These are phyloP conservation scores for Scaptomyza tumidula DNA, from an alignment of 2,888 invertebrate species.

Conservation along the genomic window DNA sequence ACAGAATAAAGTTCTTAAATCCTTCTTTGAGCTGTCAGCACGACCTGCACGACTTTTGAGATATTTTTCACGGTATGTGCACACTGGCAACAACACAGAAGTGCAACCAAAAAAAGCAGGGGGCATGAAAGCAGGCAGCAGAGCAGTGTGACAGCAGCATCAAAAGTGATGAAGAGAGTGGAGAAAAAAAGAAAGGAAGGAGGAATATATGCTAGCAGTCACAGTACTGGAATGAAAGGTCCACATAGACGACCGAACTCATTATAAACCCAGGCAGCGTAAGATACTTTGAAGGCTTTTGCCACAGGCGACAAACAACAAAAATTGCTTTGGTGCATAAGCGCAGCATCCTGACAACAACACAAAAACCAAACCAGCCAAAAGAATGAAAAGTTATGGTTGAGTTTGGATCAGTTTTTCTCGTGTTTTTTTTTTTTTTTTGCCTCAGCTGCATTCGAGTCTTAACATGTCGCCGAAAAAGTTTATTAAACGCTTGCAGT, in stretches of 20 bases:
- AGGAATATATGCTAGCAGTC: background rate
- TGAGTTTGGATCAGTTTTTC: conserved; percentile 7
- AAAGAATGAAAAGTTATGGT: conserved; percentile 68
- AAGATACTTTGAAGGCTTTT: conserved; percentile 73
- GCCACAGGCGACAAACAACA: conserved; percentile 64
- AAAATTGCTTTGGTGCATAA: conserved; percentile 66
- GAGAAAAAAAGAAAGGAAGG: conserved; percentile 20
- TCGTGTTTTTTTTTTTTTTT: conserved; percentile 1
- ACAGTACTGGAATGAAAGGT: conserved; percentile 50
- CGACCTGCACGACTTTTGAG: conserved; percentile 41
- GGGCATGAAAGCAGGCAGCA: conserved; percentile 28
- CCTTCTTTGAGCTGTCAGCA: conserved; percentile 70
- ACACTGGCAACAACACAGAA: conserved; percentile 31
- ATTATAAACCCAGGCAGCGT: conserved; percentile 71
- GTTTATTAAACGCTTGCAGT: conserved; percentile 52
- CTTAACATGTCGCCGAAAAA: conserved; percentile 42
- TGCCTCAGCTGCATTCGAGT: conserved; percentile 39
- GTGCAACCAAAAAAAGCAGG: background rate
- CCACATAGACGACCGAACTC: conserved; percentile 67
- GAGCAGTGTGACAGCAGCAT: conserved; percentile 65
- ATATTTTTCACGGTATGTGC: conserved; percentile 66
- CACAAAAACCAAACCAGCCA: conserved; percentile 28
- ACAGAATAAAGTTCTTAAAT: conserved; percentile 58
- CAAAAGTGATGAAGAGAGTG: conserved; percentile 53
- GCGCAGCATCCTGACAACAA: conserved; percentile 71